phyloP scores from a whole-genome alignment of 2,888 invertebrate species.

The Oeneis ivallda region DNA sequence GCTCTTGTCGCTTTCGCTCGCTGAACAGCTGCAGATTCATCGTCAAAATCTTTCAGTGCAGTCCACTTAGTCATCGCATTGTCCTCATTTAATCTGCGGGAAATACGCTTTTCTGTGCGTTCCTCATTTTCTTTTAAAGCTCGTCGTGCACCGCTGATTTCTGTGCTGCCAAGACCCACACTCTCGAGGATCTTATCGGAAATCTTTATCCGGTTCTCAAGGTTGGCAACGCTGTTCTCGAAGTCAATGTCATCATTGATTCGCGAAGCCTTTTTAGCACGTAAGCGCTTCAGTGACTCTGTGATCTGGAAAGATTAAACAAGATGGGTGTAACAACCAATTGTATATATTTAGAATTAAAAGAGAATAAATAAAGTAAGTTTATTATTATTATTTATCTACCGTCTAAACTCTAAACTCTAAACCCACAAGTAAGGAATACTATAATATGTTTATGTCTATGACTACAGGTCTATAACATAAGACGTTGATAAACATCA shows the following conservation, averaged over 20 bases:
- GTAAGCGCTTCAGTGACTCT: slow-evolving; percentile 82
- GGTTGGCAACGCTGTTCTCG: slow-evolving; percentile 80
- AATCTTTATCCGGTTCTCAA: slow-evolving; percentile 82
- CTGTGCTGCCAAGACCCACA: slow-evolving; percentile 83
- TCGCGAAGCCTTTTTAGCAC: slow-evolving; percentile 83
- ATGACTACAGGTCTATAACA: too few species aligned
- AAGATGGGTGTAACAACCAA: not conserved
- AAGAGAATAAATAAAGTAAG: too few species aligned
- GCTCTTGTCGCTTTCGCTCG: slow-evolving; percentile 85
- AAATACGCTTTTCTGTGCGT: slow-evolving; percentile 73
- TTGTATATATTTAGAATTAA: not conserved
- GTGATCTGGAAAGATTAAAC: slow-evolving; percentile 75
- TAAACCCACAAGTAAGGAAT: too few species aligned
- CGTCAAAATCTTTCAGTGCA: slow-evolving; percentile 77
- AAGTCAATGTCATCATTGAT: slow-evolving; percentile 84
- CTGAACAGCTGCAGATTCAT: slow-evolving; percentile 82
- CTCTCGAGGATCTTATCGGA: slow-evolving; percentile 85
- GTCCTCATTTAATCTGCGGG: slow-evolving; percentile 69
- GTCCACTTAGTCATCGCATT: slow-evolving; percentile 84
- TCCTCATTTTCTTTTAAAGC: slow-evolving; percentile 74
- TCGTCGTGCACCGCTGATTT: slow-evolving; percentile 73
- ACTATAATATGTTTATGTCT: too few species aligned
- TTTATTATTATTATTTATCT: too few species aligned
- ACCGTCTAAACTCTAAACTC: too few species aligned
- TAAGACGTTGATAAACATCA: too few species aligned